Base-by-base conservation (phyloP, 2,113 vertebrate genomes). In the Odontophorus gujanensis region DNA sequence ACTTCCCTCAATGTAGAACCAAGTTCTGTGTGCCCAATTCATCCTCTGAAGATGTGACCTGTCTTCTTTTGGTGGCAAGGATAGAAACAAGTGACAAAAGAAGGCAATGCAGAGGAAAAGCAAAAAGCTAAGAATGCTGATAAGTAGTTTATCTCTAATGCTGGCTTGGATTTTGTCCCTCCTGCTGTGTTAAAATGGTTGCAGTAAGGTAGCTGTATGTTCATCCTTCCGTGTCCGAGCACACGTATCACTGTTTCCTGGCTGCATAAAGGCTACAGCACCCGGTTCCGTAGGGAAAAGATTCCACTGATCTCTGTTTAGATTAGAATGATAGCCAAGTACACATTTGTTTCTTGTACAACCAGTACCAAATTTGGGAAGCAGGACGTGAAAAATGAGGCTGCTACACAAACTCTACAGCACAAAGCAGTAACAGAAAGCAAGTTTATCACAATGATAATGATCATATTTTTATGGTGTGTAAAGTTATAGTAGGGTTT, bases 331-430 rank as follows among this genome's bases (percentile, higher is more conserved):
- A 3, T 1, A 7, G 24, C 40, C 9, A 11, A 16, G 17, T 3
- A 18, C 8, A 15, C 25, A 0, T 34, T 79, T 22, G 9, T 43
- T 85, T 53, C 40, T 82, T 63, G 15, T 32, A 16, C 50, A 55
- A 3, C 11, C 18, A 3, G 0, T 1, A 4, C 0, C 30, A 63
- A n/a, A 25, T 73, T 11, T 50, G 59, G 40, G 81, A 20, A 30
- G 22, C 1, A 2, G 13, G 53, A 65, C 24, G 8, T 65, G 62
- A 69, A 65, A 36, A 43, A 11, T 11, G 36, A 69, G 40, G 67
- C 66, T 74, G 50, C n/a, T 50, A 43, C 63, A 7, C 40, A 32
- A 50, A 9, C 30, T 55, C 24, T 10, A 7, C 20, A 51, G 43
- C 34, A 66, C 36, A 55, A 34, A 50, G 71, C 38, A 36, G 58